These are phyloP conservation scores for Pachyseris speciosa DNA, from an alignment of 64 coral and sea anemone genomes.

Conservation along the genomic window DNA sequence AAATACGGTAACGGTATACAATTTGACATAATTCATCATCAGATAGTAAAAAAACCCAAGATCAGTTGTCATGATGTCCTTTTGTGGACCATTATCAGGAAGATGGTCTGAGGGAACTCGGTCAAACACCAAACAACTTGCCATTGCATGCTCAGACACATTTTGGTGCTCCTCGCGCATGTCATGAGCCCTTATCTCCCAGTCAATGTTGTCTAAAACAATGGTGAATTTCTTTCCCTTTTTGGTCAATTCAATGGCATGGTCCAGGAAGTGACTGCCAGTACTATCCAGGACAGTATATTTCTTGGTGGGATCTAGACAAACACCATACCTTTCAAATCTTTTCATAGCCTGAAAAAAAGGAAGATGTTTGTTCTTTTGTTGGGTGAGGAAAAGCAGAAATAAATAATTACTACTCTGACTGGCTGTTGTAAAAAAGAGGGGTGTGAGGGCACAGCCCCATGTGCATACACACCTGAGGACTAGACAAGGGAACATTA, in stretches of 20 bases:
- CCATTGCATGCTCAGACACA: slow-evolving; percentile 48
- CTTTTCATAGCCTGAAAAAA: slow-evolving; percentile 38
- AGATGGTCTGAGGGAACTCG: slow-evolving; percentile 24
- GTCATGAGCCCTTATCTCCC: slow-evolving; percentile 55
- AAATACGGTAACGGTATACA: slow-evolving; percentile 20
- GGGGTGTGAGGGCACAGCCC: neutral
- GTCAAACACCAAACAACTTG: slow-evolving; percentile 20
- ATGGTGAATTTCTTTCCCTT: slow-evolving; percentile 10
- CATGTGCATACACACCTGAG: neutral
- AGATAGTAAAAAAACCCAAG: neutral
- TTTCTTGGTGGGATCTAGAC: slow-evolving; percentile 1
- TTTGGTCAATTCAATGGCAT: slow-evolving; percentile 19
- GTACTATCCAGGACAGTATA: slow-evolving; percentile 37
- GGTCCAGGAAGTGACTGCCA: slow-evolving; percentile 51
- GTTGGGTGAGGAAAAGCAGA: neutral
- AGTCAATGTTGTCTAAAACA: slow-evolving; percentile 63
- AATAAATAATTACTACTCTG: neutral
- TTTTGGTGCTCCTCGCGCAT: slow-evolving; percentile 15
- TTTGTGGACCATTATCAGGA: slow-evolving; percentile 31
- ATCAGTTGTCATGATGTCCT: neutral
- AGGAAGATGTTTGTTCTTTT: neutral
- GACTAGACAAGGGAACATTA: neutral
- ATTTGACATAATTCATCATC: slow-evolving; percentile 26
- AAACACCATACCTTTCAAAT: slow-evolving; percentile 12
- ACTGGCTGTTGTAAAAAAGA: neutral